A percentile compares a stretch with the other conserved stretches of the same genome.
phyloP scores from a whole-genome alignment of 2,888 invertebrate species.

The Latheticus oryzae region DNA sequence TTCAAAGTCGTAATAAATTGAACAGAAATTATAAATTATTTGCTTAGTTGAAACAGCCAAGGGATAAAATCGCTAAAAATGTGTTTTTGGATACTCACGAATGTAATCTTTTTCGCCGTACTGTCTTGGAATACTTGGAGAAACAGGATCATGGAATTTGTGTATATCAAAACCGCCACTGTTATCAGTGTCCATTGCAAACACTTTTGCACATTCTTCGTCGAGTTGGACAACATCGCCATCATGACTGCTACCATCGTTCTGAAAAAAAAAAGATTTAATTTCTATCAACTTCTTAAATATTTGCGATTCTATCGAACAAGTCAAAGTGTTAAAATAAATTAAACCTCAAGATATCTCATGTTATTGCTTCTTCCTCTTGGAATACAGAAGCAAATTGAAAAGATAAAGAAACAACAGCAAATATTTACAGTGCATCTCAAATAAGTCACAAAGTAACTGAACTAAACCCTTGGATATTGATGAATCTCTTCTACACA shows the following conservation, averaged over 20 bases:
- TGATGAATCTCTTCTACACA: too few relatives aligned
- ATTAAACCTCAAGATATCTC: slow-evolving; percentile 15
- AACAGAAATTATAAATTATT: too few relatives aligned
- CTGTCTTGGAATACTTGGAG: slow-evolving; percentile 58
- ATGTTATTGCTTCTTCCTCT: slow-evolving; percentile 18
- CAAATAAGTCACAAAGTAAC: slow-evolving; percentile 32
- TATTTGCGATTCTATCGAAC: too few relatives aligned
- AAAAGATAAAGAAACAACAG: slow-evolving; percentile 8
- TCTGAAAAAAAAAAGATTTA: slow-evolving; percentile 54
- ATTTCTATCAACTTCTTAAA: too few relatives aligned
- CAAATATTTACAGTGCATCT: slow-evolving; percentile 32
- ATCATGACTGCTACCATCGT: slow-evolving; percentile 60
- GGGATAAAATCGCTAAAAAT: too few relatives aligned
- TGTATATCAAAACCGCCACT: slow-evolving; percentile 71
- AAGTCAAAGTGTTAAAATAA: too few relatives aligned
- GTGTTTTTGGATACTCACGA: slow-evolving; percentile 56
- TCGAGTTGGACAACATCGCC: slow-evolving; percentile 78
- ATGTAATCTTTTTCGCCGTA: slow-evolving; percentile 66
- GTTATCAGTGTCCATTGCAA: slow-evolving; percentile 75
- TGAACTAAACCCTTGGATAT: too few relatives aligned
- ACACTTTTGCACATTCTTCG: slow-evolving; percentile 90
- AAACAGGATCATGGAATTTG: slow-evolving; percentile 56
- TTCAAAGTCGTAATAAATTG: too few relatives aligned
- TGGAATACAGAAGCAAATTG: slow-evolving; percentile 9
- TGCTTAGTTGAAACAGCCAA: too few relatives aligned